Conservation (phyloP, 2,113 vertebrate species). For the Phyllopteryx taeniolatus region DNA sequence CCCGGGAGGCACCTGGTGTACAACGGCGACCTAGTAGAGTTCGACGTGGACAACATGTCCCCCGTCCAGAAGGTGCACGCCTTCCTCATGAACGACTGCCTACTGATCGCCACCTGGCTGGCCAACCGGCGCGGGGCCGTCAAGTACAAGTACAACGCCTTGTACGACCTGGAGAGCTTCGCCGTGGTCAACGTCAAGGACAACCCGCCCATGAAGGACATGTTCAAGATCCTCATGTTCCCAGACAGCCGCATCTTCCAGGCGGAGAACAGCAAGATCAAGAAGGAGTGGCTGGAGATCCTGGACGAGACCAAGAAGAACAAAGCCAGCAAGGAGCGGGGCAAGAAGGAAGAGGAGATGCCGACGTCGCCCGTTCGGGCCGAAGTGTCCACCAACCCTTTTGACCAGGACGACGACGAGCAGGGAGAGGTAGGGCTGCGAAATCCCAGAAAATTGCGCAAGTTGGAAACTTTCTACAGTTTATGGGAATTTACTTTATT, state of each 20-base stretch:
- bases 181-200: conserved; percentile 97
- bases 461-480: neutral
- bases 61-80: conserved; percentile 93
- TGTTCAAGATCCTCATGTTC: conserved; percentile 99
- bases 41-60: conserved; percentile 92
- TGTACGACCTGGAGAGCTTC: conserved; percentile 90
- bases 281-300: conserved; percentile 97
- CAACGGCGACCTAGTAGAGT: conserved; percentile 94
- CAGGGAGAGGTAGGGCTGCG: conserved; percentile 29
- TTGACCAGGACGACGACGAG: conserved; percentile 74
- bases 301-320: conserved; percentile 93
- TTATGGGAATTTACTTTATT: too few relatives aligned
- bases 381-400: conserved; percentile 81
- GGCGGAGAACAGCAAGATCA: conserved; percentile 97
- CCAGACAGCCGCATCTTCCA: conserved; percentile 96
- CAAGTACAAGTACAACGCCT: conserved; percentile 87
- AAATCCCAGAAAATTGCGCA: neutral
- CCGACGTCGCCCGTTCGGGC: conserved; percentile 60
- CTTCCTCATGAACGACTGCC: conserved; percentile 96
- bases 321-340: conserved; percentile 81
- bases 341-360: conserved; percentile 83
- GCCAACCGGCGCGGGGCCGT: conserved; percentile 84
- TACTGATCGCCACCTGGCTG: conserved; percentile 89
- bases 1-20: conserved; percentile 93
- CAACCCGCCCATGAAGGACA: conserved; percentile 98